Base-by-base conservation (phyloP, 2,797 vertebrate species). In the Carcharodon carcharias region DNA sequence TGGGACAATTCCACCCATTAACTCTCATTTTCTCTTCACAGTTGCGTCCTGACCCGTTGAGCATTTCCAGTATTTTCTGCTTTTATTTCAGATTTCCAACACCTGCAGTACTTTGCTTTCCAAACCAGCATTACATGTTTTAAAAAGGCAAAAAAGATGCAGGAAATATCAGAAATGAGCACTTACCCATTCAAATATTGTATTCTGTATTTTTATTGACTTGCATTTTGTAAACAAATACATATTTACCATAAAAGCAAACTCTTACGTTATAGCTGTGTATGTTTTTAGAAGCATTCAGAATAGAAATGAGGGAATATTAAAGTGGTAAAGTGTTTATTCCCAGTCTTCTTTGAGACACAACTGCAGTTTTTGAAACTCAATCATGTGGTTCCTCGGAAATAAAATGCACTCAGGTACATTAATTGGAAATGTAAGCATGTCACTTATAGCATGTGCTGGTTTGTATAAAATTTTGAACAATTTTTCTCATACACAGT, bases 171-270 rank as follows among this genome's bases (percentile, higher is more conserved):
- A 28, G 61, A 21, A 65, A 67, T 28, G 58, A 63, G 58, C 35
- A 65, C n/a, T 93, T 65, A 23, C 21, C 21, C 8, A 93, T 67
- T 93, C 45, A n/a, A 92, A 65, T 92, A 63, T 65, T 18, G 58
- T 40, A 23, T 23, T 45, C n/a, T 93, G 63, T 40, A 67, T 45
- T 67, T 18, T 14, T 93, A 67, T 40, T 93, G 23, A 93, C 26
- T 40, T 92, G 89, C n/a, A 28, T 58, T 93, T 93, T 93, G 35
- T 45, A 45, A 85, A 23, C 35, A 67, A 93, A 40, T 67, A 45
- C 82, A 50, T 85, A 85, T 85, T 85, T 93, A 67, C 91, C n/a
- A 67, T 67, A 23, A 40, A 93, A 93, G 23, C 35, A 93, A 93
- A 93, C 23, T 26, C 40, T 65, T 93, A 93, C 61, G 28, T 65